These are phyloP conservation scores for Corbicula japonica DNA, from an alignment of 2,888 invertebrate species.

Conservation along the genomic window DNA sequence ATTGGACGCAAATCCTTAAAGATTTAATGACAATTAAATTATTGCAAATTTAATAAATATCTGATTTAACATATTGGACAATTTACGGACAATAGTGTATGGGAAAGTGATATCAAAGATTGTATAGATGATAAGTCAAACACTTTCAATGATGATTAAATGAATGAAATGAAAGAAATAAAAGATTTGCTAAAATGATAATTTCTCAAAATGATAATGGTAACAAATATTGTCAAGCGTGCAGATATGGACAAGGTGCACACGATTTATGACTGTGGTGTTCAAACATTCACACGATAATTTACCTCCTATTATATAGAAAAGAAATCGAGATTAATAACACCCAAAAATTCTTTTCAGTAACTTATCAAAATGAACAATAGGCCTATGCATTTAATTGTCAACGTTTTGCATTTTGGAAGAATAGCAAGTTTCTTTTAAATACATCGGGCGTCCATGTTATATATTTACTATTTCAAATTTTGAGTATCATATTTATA, in stretches of 20 bases:
- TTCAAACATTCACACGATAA: constrained; percentile 11
- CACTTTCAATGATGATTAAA: constrained; percentile 17
- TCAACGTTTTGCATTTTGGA: constrained; percentile 12
- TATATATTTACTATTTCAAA: constrained; percentile 8
- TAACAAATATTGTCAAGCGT: constrained; percentile 8
- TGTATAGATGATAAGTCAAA: background rate
- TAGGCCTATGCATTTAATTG: constrained; percentile 20
- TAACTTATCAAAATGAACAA: constrained; percentile 11
- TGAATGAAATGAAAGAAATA: too few species aligned
- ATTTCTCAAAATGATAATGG: constrained; percentile 7
- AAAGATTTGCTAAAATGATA: constrained; percentile 8
- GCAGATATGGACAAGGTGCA: constrained; percentile 2
- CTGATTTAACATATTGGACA: constrained; percentile 1
- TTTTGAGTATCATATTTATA: constrained; percentile 19
- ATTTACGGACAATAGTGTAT: background rate
- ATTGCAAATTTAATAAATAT: constrained; percentile 9
- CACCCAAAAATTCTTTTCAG: constrained; percentile 3
- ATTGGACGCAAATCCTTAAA: background rate
- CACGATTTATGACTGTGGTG: constrained; percentile 1
- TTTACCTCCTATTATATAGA: constrained; percentile 19
- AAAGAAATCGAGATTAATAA: constrained; percentile 6
- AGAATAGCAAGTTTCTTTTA: constrained; percentile 28
- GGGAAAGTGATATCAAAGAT: constrained; percentile 17
- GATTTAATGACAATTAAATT: constrained; percentile 27
- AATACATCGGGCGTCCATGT: constrained; percentile 1